Evolutionary conservation across 2,888 invertebrate species (phyloP), one percentile per base, ranked within the genome.

Genomic region (Argyra leucocephala): DNA sequence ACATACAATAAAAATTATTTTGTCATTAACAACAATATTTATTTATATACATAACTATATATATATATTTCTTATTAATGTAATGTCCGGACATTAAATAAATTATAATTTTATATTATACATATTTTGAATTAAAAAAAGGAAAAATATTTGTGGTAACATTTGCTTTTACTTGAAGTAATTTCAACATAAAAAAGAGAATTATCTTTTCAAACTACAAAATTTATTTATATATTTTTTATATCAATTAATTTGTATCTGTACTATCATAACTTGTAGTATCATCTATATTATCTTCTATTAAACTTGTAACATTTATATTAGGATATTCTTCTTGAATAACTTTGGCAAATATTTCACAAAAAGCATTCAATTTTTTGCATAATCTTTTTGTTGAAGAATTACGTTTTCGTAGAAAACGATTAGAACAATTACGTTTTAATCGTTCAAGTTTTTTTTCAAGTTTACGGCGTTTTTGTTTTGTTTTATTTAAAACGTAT

Each of bases 321-420:
- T 69, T 69, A 0, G 77, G 76, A 64, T 72, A 73, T 63, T 76
- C 67, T 7, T 70, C 66, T 64, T 73, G 71, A n/a, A 78, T 64
- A 9, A 78, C 57, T 57, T 73, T 72, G 0, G 74, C 74, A 22
- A 76, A 73, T 6, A 76, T 73, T 3, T 71, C 70, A 22, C 76
- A 71, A 0, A 78, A 21, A 3, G 72, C 72, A 65, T 73, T 75
- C 3, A 78, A 68, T 15, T 75, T 76, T 60, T 69, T 70, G 66
- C 78, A 78, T 67, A 76, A 71, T 26, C 78, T 72, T 48, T 73
- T 73, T 66, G 77, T 73, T 37, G 70, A 76, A n/a, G n/a, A n/a
- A n/a, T n/a, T n/a, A n/a, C n/a, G n/a, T n/a, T n/a, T n/a, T n/a
- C n/a, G n/a, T 62, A 71, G 74, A 18, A 76, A 72, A 22, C 76